Conservation (phyloP, 2,888 invertebrate genomes). For the Polylopha cassiicola region DNA sequence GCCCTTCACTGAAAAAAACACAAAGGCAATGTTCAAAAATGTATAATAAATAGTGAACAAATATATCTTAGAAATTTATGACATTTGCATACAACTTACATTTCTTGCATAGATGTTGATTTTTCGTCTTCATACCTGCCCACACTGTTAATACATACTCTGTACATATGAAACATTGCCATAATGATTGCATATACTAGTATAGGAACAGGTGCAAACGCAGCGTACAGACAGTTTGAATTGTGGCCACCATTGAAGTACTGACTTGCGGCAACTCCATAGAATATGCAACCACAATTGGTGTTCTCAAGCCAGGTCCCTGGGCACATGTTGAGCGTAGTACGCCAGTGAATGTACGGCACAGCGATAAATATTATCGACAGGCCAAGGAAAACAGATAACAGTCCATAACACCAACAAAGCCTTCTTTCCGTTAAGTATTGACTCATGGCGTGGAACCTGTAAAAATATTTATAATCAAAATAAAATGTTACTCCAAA, state of each 20-base stretch:
- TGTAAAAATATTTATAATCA: too few relatives aligned
- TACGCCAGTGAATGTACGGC: conserved; percentile 82
- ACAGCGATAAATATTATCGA: conserved; percentile 75
- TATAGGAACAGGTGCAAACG: conserved; percentile 80
- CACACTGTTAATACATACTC: conserved; percentile 79
- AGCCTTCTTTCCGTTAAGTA: conserved; percentile 59
- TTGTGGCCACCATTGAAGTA: conserved; percentile 82
- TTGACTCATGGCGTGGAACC: conserved; percentile 64
- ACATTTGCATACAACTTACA: conserved; percentile 45
- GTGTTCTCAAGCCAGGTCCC: conserved; percentile 74
- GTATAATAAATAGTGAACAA: background rate
- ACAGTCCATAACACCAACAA: conserved; percentile 53
- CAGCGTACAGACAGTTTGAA: conserved; percentile 81
- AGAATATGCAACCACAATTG: conserved; percentile 83
- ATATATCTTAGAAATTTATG: too few relatives aligned
- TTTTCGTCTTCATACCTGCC: conserved; percentile 73
- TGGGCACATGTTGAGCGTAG: conserved; percentile 81
- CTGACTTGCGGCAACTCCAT: conserved; percentile 78
- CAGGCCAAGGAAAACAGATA: conserved; percentile 47
- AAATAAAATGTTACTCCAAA: too few relatives aligned
- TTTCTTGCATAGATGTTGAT: conserved; percentile 66
- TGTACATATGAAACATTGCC: conserved; percentile 81
- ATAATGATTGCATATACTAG: conserved; percentile 80
- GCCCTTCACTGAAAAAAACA: conserved; percentile 78
- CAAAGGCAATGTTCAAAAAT: background rate